These are phyloP conservation scores for Timema podura DNA, from an alignment of 2,888 invertebrate genomes.

Conservation along the genomic window DNA sequence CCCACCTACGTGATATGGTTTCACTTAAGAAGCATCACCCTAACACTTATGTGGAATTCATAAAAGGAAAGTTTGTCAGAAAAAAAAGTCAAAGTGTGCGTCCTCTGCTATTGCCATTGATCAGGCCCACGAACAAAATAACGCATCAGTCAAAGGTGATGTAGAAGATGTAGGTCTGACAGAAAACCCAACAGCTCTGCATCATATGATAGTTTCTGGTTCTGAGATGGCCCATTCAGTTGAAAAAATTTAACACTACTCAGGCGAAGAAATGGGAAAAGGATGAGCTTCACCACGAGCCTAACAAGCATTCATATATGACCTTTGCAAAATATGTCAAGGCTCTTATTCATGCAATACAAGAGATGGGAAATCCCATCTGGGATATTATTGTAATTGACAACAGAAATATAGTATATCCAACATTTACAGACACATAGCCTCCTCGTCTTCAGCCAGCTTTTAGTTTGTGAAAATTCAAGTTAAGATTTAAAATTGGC, in stretches of 20 bases:
- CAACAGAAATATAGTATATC: too few relatives aligned
- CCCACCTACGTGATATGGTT: not conserved
- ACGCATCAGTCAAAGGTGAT: constrained; percentile 10
- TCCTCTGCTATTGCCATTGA: constrained; percentile 10
- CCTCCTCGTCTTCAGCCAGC: not conserved
- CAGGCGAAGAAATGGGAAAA: too few relatives aligned
- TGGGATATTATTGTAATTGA: too few relatives aligned
- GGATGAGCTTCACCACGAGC: too few relatives aligned
- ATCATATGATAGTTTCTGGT: constrained; percentile 5
- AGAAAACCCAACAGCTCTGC: constrained; percentile 7
- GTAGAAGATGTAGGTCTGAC: not conserved
- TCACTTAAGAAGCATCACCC: not conserved
- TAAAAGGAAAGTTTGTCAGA: not conserved
- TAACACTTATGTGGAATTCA: not conserved
- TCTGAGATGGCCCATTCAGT: constrained; percentile 5
- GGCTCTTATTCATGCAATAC: too few relatives aligned
- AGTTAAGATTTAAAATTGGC: not conserved
- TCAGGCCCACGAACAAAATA: constrained; percentile 13
- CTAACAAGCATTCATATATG: too few relatives aligned
- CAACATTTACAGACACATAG: not conserved
- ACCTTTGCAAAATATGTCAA: too few relatives aligned
- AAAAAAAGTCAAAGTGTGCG: not conserved
- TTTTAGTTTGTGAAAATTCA: not conserved
- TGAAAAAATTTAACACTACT: not conserved
- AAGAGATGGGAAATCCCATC: too few relatives aligned